These are phyloP conservation scores for Neoitamus cyanurus DNA, from an alignment of 2,888 invertebrate genomes.

Conservation along the genomic window DNA sequence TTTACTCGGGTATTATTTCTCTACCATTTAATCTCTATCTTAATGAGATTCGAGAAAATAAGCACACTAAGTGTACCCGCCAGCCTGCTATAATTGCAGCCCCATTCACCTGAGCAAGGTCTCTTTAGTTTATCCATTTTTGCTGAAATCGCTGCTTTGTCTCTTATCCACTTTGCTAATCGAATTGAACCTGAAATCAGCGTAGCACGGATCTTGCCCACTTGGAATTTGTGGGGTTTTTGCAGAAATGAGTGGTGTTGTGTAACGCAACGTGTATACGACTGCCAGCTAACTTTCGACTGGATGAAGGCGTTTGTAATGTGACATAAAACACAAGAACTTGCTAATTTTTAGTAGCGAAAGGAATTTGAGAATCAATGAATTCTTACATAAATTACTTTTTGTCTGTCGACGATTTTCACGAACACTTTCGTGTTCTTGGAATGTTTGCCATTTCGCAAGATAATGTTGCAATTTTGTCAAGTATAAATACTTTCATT, in stretches of 20 bases:
- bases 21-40: not conserved
- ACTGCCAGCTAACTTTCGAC: not conserved
- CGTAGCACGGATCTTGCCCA: not conserved
- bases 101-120: not conserved
- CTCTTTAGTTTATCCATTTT: not conserved
- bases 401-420: not conserved
- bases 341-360: not conserved
- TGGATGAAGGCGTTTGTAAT: not conserved
- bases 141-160: not conserved
- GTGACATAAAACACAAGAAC: not conserved
- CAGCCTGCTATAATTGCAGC: not conserved
- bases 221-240: not conserved
- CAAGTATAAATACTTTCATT: not conserved
- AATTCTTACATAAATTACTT: not conserved
- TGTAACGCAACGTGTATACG: not conserved
- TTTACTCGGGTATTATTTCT: not conserved
- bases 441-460: not conserved
- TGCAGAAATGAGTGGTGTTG: not conserved
- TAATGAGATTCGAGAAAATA: not conserved
- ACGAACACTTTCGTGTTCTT: not conserved
- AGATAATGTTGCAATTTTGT: not conserved
- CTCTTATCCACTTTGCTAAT: not conserved
- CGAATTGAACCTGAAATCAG: not conserved
- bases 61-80: not conserved
- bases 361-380: not conserved